These are phyloP conservation scores for Epizoanthus illoricatus DNA, from an alignment of 92 coral and sea anemone species.

Conservation along the genomic window DNA sequence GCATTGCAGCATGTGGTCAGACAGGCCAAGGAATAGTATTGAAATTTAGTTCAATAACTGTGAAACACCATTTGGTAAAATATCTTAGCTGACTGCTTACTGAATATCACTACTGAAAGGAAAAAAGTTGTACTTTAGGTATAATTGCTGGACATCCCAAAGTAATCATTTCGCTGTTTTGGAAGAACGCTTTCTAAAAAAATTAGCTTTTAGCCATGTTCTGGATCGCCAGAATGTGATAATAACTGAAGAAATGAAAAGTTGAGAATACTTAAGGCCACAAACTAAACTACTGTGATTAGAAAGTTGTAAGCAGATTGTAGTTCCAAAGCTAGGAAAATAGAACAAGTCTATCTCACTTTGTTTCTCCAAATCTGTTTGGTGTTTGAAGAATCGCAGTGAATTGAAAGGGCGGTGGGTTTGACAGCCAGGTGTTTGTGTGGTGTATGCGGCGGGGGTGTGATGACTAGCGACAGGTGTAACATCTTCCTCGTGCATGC, in stretches of 20 bases:
- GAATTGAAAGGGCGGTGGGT: slow-evolving; percentile 37
- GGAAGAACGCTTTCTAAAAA: neutral
- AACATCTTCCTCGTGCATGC: slow-evolving; percentile 15
- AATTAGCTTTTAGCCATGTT: neutral
- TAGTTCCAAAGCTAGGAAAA: neutral
- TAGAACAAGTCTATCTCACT: neutral
- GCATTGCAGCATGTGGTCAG: slow-evolving; percentile 7
- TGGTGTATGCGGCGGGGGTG: slow-evolving; percentile 31
- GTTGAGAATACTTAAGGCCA: neutral
- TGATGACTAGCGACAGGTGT: slow-evolving; percentile 32
- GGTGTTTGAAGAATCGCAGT: slow-evolving; percentile 9
- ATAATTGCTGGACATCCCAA: too few species aligned
- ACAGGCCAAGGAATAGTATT: neutral
- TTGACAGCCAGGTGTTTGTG: slow-evolving; percentile 16
- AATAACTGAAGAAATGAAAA: neutral
- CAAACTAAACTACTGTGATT: neutral
- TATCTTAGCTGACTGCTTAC: neutral
- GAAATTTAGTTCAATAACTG: neutral
- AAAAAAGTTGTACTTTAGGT: too few species aligned
- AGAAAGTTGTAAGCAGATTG: neutral
- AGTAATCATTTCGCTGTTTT: too few species aligned
- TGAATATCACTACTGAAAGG: neutral
- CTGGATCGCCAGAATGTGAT: neutral
- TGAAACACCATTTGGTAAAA: neutral
- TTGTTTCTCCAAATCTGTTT: slow-evolving; percentile 16